These are phyloP conservation scores for Ariolimax columbianus DNA, from an alignment of 2,888 invertebrate species.

Conservation along the genomic window DNA sequence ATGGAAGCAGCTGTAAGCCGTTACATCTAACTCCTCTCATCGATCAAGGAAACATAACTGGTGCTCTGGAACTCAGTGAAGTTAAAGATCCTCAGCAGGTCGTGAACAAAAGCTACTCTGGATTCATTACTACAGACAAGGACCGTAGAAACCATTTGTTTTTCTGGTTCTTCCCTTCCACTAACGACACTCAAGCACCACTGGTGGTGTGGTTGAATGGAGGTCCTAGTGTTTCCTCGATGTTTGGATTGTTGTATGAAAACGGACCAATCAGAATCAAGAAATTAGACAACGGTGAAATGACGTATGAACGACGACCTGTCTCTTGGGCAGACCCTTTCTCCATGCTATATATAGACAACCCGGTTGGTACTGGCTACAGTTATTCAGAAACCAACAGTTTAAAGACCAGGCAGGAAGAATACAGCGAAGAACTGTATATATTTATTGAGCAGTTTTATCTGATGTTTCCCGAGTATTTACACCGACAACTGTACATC, in stretches of 20 bases:
- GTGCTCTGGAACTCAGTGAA: slow-evolving; percentile 18
- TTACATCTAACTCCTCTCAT: slow-evolving; percentile 24
- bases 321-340: slow-evolving; percentile 24
- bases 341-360: slow-evolving; percentile 80
- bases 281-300: neutral
- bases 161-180: slow-evolving; percentile 93
- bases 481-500: slow-evolving; percentile 88
- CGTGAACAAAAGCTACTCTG: slow-evolving; percentile 82
- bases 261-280: slow-evolving; percentile 22
- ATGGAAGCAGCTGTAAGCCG: neutral
- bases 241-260: slow-evolving; percentile 69
- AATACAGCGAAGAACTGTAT: slow-evolving; percentile 7
- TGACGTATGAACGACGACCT: neutral
- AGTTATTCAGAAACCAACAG: slow-evolving; percentile 86
- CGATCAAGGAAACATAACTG: neutral
- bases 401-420: neutral
- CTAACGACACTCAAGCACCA: slow-evolving; percentile 70
- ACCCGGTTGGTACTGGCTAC: slow-evolving; percentile 90
- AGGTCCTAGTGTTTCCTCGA: slow-evolving; percentile 78
- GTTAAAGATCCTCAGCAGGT: neutral
- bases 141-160: slow-evolving; percentile 89
- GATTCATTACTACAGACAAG: slow-evolving; percentile 90
- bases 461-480: slow-evolving; percentile 87
- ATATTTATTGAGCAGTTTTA: slow-evolving; percentile 86
- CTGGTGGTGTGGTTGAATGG: slow-evolving; percentile 79